These are phyloP conservation scores for Caenorhabditis doughertyi DNA, from an alignment of 2,888 invertebrate species.

Conservation along the genomic window DNA sequence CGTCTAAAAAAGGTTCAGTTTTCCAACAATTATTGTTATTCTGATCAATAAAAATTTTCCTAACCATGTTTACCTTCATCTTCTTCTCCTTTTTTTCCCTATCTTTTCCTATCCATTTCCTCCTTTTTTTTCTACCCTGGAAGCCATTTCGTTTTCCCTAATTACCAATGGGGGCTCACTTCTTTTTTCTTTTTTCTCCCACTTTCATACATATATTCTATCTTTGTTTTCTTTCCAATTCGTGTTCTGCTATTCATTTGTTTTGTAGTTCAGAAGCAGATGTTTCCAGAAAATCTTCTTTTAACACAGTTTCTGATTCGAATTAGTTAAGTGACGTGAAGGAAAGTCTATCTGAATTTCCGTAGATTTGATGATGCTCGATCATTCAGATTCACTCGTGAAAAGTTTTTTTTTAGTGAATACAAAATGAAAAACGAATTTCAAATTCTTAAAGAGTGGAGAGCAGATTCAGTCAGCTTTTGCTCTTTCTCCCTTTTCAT, in stretches of 20 bases:
- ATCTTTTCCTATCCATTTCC: constrained; percentile 26
- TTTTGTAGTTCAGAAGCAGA: constrained; percentile 32
- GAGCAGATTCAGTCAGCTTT: neutral
- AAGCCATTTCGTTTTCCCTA: constrained; percentile 42
- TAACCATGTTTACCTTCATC: constrained; percentile 37
- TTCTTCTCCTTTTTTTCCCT: neutral
- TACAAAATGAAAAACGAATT: constrained; percentile 24
- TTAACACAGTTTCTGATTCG: neutral
- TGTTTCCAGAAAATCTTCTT: constrained; percentile 18
- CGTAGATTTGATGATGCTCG: neutral
- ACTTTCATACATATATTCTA: neutral
- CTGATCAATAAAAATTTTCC: constrained; percentile 16
- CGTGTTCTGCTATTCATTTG: constrained; percentile 47
- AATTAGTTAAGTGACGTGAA: neutral
- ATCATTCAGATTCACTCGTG: neutral
- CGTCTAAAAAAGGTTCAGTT: too few species aligned
- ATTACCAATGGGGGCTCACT: constrained; percentile 38
- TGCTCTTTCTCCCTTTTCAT: neutral
- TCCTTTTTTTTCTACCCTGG: constrained; percentile 22
- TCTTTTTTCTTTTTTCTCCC: constrained; percentile 6
- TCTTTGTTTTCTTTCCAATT: constrained; percentile 19
- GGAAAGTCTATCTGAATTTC: neutral
- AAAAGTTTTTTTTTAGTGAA: constrained; percentile 9
- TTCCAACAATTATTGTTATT: neutral
- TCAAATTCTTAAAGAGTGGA: constrained; percentile 7